These are phyloP conservation scores for Drosophila diplacantha DNA, from an alignment of 2,888 invertebrate genomes.

Conservation along the genomic window DNA sequence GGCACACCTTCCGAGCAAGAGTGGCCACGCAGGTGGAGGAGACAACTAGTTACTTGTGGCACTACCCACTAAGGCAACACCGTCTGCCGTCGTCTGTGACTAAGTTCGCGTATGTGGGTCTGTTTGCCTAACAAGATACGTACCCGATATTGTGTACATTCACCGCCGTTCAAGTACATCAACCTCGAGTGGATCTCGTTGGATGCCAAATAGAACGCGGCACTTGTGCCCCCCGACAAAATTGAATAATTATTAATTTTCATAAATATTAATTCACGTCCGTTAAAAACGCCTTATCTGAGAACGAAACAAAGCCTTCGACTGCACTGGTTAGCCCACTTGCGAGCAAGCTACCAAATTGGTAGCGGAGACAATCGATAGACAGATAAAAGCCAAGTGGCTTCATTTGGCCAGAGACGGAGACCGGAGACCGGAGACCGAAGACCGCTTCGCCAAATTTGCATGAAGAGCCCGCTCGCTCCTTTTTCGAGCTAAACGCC, in stretches of 20 bases:
- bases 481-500: constrained; percentile 47
- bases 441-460: constrained; percentile 34
- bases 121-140: constrained; percentile 29
- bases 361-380: constrained; percentile 43
- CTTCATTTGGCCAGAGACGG: constrained; percentile 32
- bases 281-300: constrained; percentile 53
- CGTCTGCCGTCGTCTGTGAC: constrained; percentile 27
- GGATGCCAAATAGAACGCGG: constrained; percentile 40
- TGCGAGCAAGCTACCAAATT: constrained; percentile 41
- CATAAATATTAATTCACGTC: constrained; percentile 43
- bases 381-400: constrained; percentile 43
- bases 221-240: constrained; percentile 13
- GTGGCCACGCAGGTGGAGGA: constrained; percentile 23
- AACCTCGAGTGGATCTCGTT: constrained; percentile 47
- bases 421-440: constrained; percentile 1
- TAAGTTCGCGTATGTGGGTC: constrained; percentile 41
- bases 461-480: constrained; percentile 52
- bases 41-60: constrained; percentile 33
- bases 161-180: constrained; percentile 39
- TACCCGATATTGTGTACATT: constrained; percentile 22
- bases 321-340: constrained; percentile 63
- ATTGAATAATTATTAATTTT: constrained; percentile 50
- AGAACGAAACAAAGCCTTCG: constrained; percentile 43
- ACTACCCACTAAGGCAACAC: constrained; percentile 57
- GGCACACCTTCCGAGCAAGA: constrained; percentile 34